Conservation (phyloP, 2,797 vertebrate species). For the Australoheros facetus region DNA sequence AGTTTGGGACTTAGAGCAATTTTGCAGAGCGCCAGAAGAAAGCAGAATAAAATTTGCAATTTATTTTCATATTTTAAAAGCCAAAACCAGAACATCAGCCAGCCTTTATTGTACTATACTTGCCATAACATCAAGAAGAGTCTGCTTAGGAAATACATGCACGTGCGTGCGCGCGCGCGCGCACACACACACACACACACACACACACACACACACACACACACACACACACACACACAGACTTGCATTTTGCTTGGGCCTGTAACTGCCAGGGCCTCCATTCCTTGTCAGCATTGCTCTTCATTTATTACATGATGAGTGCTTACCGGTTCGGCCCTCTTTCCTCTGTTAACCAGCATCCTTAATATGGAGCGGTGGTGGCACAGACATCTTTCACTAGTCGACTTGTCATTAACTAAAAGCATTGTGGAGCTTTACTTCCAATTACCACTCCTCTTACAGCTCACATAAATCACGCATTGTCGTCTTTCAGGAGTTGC, state of each 20-base stretch:
- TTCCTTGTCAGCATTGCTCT: slow-evolving; percentile 26
- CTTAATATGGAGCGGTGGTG: slow-evolving; percentile 56
- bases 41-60: neutral
- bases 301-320: slow-evolving; percentile 69
- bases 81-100: neutral
- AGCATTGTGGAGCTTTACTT: slow-evolving; percentile 76
- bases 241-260: neutral
- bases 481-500: slow-evolving; percentile 62
- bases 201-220: neutral
- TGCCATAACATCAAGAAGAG: neutral
- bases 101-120: neutral
- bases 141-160: neutral
- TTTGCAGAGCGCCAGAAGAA: neutral
- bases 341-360: slow-evolving; percentile 66
- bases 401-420: slow-evolving; percentile 80
- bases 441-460: slow-evolving; percentile 78
- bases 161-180: no score
- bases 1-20: neutral
- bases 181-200: neutral
- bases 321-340: slow-evolving; percentile 17
- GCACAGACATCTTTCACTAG: slow-evolving; percentile 73
- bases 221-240: neutral
- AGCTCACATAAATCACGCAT: slow-evolving; percentile 72
- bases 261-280: slow-evolving; percentile 12
- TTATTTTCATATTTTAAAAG: neutral